phyloP scores from a whole-genome alignment of 2,797 vertebrate genomes.

The Melanotaenia trifasciata region DNA sequence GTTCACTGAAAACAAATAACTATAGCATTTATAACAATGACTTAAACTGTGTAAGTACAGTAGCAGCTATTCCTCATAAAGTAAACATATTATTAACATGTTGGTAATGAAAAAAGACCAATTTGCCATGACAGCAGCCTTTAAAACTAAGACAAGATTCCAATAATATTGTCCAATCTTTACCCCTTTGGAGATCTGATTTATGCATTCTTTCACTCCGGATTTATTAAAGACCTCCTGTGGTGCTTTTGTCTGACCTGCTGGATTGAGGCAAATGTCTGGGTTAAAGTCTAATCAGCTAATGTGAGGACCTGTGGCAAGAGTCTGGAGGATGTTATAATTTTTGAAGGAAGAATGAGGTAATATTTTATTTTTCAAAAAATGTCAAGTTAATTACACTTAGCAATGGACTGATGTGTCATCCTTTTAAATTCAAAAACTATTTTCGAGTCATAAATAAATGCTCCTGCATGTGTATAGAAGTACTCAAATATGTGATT shows the following conservation, averaged over 20 bases:
- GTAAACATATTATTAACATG: not conserved
- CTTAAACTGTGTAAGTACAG: no score
- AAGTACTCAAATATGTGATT: not conserved
- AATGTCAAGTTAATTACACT: no score
- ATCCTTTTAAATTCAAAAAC: not conserved
- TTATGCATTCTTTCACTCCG: conserved; percentile 6
- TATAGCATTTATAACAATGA: no score
- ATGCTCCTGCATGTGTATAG: not conserved
- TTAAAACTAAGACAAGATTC: conserved; percentile 8
- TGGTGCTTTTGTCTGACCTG: conserved; percentile 40
- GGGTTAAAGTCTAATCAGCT: conserved; percentile 45
- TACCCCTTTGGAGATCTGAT: not conserved
- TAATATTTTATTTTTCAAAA: not conserved
- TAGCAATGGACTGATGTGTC: no score
- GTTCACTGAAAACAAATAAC: no score
- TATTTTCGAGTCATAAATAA: not conserved
- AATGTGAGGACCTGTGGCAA: conserved; percentile 37
- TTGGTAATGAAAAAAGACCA: not conserved
- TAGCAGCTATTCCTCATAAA: not conserved
- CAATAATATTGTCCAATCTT: conserved; percentile 14
- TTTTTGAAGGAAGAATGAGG: not conserved
- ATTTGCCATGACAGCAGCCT: conserved; percentile 7
- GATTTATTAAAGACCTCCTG: conserved; percentile 38
- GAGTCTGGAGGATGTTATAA: not conserved
- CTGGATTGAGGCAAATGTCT: conserved; percentile 26